Conservation (phyloP, 2,797 vertebrate species). For the Echiichthys vipera region DNA sequence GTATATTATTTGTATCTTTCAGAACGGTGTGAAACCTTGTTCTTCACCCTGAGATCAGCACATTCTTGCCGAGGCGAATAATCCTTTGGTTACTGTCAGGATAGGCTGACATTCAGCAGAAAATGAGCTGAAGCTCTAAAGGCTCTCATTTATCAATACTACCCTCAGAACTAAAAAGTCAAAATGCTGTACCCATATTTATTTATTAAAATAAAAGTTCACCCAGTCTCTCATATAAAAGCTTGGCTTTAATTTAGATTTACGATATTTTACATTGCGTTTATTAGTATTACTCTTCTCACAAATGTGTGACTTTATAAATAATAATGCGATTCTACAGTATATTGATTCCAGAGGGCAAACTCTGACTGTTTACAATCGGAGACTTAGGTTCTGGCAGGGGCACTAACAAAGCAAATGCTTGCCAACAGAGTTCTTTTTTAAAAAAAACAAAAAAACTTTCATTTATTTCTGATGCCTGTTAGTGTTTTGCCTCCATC, state of each 20-base stretch:
- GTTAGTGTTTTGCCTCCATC: neutral
- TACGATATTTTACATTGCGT: conserved; percentile 36
- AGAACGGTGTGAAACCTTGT: conserved; percentile 33
- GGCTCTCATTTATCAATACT: conserved; percentile 59
- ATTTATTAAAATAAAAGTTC: conserved; percentile 39
- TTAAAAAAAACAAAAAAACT: no score
- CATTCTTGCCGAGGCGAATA: conserved; percentile 49
- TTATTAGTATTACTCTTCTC: conserved; percentile 22
- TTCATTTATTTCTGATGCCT: neutral
- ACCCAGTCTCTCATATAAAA: conserved; percentile 15
- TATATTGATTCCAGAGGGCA: conserved; percentile 25
- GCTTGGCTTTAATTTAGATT: conserved; percentile 34
- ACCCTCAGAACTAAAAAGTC: conserved; percentile 48
- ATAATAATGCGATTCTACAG: conserved; percentile 25
- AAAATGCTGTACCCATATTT: conserved; percentile 32
- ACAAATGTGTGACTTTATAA: conserved; percentile 22
- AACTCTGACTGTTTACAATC: conserved; percentile 16
- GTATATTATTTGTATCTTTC: conserved; percentile 13
- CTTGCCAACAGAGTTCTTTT: conserved; percentile 2
- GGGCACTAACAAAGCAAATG: neutral
- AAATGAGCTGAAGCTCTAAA: conserved; percentile 63
- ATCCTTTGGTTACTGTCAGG: conserved; percentile 48
- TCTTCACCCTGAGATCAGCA: conserved; percentile 47
- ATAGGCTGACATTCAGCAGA: conserved; percentile 66
- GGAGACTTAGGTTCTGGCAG: conserved; percentile 18